A percentile compares a stretch with the other conserved stretches of the same genome.
Evolutionary conservation across 1,140 invertebrate genomes (phyloP).

Genomic region (Monochamus saltuarius): DNA sequence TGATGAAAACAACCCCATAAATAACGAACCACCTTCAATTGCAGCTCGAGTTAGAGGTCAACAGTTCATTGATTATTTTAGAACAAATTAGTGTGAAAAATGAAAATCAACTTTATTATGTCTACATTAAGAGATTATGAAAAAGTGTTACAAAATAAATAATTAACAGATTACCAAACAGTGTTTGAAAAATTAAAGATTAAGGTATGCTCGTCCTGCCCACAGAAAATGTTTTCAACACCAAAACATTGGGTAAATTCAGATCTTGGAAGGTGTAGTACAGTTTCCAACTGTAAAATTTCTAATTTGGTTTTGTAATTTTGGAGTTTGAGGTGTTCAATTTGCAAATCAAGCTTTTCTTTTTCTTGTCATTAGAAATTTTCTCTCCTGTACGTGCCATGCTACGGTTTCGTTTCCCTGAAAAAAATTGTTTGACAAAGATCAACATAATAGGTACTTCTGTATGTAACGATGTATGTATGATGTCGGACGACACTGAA

Average conservation of each 20-base stretch:
- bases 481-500: too few relatives aligned
- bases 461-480: too few relatives aligned
- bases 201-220: neutral
- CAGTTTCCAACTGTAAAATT: slow-evolving; percentile 3
- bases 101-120: slow-evolving; percentile 3
- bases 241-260: slow-evolving; percentile 7
- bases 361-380: slow-evolving; percentile 2
- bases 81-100: neutral
- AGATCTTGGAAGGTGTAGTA: too few relatives aligned
- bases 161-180: slow-evolving; percentile 8
- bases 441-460: neutral
- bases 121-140: too few relatives aligned
- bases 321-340: slow-evolving; percentile 6
- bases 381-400: slow-evolving; percentile 1
- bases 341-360: slow-evolving; percentile 8
- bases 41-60: slow-evolving; percentile 11
- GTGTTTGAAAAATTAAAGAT: slow-evolving; percentile 1
- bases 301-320: slow-evolving; percentile 9
- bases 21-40: too few relatives aligned
- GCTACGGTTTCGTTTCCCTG: slow-evolving; percentile 1
- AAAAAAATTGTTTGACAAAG: slow-evolving; percentile 3
- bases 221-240: neutral
- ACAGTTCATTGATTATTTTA: slow-evolving; percentile 15
- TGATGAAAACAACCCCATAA: too few relatives aligned
- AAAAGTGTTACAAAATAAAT: too few relatives aligned